Conservation (phyloP, 2,113 vertebrate genomes). For the Cyanocitta stelleri region DNA sequence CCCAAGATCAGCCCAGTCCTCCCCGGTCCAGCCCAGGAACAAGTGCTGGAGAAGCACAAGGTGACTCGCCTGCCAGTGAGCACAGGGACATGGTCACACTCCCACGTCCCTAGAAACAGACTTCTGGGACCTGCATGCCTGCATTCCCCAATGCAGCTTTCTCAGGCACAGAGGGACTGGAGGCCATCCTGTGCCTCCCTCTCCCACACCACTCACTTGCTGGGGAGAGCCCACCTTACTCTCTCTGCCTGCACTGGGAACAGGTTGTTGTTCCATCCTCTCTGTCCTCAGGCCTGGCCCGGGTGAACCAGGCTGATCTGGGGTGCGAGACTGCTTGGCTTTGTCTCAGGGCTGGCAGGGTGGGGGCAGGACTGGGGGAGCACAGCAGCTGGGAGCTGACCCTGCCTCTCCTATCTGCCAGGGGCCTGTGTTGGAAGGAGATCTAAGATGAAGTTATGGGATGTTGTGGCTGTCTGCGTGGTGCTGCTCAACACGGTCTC, state of each 20-base stretch:
- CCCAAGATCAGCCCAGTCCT: accelerated
- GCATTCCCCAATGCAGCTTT: accelerated
- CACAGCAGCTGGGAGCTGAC: background rate
- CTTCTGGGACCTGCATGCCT: background rate
- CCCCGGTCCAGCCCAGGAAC: accelerated
- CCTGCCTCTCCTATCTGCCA: slow-evolving; percentile 41
- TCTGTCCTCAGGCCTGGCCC: background rate
- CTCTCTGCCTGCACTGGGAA: accelerated
- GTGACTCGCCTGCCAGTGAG: background rate
- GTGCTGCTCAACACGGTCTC: slow-evolving; percentile 95
- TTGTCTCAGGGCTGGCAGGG: background rate
- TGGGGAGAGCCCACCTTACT: background rate
- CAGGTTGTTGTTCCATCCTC: background rate
- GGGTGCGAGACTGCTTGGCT: background rate
- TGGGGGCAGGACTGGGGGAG: background rate
- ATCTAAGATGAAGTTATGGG: slow-evolving; percentile 99
- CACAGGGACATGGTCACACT: background rate
- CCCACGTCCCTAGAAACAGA: accelerated
- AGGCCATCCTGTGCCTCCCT: background rate
- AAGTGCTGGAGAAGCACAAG: background rate
- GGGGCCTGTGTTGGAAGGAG: slow-evolving; percentile 91
- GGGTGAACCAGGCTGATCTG: background rate
- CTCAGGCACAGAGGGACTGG: background rate
- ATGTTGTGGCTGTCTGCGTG: slow-evolving; percentile 95
- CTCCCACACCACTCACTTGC: accelerated